Percentiles rank a stretch among this genome's conserved stretches.
phyloP scores from a whole-genome alignment of 2,888 invertebrate genomes.

The Lacanobia oleracea region DNA sequence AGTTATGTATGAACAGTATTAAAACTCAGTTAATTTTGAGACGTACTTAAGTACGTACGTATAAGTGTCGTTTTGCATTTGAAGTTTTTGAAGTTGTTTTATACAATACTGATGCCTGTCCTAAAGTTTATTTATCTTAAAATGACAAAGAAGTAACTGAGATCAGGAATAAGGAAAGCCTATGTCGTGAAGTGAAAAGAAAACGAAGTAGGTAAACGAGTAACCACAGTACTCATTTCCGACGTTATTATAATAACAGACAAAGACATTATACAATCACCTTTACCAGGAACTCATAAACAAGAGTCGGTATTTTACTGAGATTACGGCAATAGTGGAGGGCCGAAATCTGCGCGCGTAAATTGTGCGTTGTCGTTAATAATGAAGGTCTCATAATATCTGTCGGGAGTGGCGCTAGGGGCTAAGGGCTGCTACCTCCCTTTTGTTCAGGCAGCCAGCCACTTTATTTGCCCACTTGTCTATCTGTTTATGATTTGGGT shows the following conservation, averaged over 20 bases:
- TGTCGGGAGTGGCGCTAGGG: slow-evolving; percentile 70
- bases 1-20: too few species aligned
- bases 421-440: slow-evolving; percentile 64
- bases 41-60: too few species aligned
- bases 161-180: neutral
- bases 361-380: slow-evolving; percentile 69
- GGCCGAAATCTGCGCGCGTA: slow-evolving; percentile 63
- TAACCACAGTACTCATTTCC: neutral
- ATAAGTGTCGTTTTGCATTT: too few species aligned
- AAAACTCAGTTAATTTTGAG: too few species aligned
- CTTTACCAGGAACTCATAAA: slow-evolving; percentile 62
- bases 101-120: too few species aligned
- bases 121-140: too few species aligned
- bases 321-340: slow-evolving; percentile 63
- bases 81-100: too few species aligned
- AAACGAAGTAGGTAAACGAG: slow-evolving; percentile 14
- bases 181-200: slow-evolving; percentile 10
- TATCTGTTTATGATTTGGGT: slow-evolving; percentile 72
- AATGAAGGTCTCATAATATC: slow-evolving; percentile 73
- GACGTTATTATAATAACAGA: slow-evolving; percentile 21
- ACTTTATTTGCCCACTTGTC: slow-evolving; percentile 68
- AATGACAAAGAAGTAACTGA: too few species aligned
- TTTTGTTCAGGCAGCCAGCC: slow-evolving; percentile 68
- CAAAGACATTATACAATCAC: slow-evolving; percentile 47
- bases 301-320: slow-evolving; percentile 63